A percentile compares a stretch with the other conserved stretches of the same genome.
phyloP scores from a whole-genome alignment of 2,113 vertebrate species.

The Nannospalax galili region DNA sequence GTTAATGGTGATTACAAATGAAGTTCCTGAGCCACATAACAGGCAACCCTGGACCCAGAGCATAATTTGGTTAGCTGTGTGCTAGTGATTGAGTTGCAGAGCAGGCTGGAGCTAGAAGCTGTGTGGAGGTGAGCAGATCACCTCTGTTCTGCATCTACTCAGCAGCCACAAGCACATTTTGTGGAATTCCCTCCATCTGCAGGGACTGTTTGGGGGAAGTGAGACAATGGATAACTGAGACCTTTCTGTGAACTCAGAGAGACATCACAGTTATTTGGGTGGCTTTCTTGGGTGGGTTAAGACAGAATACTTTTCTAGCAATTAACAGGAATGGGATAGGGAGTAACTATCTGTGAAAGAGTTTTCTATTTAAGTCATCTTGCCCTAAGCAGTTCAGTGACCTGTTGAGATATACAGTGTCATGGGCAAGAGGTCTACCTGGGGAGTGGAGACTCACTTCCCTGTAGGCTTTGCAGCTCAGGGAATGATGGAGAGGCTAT shows the following conservation, averaged over 20 bases:
- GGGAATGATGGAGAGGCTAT: not conserved
- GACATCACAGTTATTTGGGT: conserved; percentile 14
- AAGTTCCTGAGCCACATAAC: conserved; percentile 40
- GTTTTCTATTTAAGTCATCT: conserved; percentile 26
- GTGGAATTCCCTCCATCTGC: not conserved
- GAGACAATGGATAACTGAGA: not conserved
- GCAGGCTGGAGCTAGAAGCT: not conserved
- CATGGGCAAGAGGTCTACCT: not conserved
- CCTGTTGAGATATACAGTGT: not conserved
- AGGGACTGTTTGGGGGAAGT: not conserved
- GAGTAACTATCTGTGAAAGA: not conserved
- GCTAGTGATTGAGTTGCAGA: conserved; percentile 6
- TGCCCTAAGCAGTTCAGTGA: not conserved
- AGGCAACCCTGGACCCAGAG: not conserved
- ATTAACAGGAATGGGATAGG: not conserved
- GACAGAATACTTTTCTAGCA: conserved; percentile 25
- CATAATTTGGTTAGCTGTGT: conserved; percentile 18
- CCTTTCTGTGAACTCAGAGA: not conserved
- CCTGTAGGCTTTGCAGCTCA: not conserved
- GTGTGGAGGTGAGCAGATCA: not conserved
- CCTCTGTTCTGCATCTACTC: not conserved
- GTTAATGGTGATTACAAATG: conserved; percentile 70
- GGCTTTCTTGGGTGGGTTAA: not conserved
- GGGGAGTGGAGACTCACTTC: not conserved
- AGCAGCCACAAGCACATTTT: not conserved